Evolutionary conservation across 2,113 vertebrate species (phyloP).

Genomic region (Mobula birostris): DNA sequence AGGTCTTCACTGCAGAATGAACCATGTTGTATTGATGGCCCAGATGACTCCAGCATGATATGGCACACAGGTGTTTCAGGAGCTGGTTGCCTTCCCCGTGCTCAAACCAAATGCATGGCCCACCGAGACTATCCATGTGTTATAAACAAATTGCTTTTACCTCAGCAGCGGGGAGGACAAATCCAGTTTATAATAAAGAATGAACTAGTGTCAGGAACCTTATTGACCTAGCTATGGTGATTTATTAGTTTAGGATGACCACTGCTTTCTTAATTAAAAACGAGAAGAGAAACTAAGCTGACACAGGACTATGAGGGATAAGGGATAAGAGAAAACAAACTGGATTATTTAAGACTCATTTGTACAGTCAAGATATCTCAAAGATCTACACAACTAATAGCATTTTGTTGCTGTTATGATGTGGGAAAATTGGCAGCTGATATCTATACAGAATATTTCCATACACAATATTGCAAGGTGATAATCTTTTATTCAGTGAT

Average conservation of each 20-base stretch:
- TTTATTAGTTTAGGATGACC: background rate
- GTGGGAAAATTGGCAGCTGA: background rate
- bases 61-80: background rate
- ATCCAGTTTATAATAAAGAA: background rate
- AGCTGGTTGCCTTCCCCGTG: background rate
- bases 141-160: background rate
- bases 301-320: background rate
- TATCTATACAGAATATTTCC: background rate
- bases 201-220: background rate
- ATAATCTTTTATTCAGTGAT: background rate
- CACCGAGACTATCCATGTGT: too few relatives aligned
- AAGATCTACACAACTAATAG: background rate
- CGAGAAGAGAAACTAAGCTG: background rate
- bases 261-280: background rate
- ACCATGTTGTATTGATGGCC: background rate
- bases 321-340: background rate
- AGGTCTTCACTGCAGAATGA: background rate
- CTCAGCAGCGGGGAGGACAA: too few relatives aligned
- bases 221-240: background rate
- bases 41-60: background rate
- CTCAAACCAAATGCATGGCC: background rate
- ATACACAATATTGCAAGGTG: background rate
- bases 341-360: background rate
- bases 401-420: background rate
- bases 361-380: background rate